A percentile compares a stretch with the other conserved stretches of the same genome.
phyloP scores from a whole-genome alignment of 2,797 vertebrate genomes.

The Ataeniobius toweri region DNA sequence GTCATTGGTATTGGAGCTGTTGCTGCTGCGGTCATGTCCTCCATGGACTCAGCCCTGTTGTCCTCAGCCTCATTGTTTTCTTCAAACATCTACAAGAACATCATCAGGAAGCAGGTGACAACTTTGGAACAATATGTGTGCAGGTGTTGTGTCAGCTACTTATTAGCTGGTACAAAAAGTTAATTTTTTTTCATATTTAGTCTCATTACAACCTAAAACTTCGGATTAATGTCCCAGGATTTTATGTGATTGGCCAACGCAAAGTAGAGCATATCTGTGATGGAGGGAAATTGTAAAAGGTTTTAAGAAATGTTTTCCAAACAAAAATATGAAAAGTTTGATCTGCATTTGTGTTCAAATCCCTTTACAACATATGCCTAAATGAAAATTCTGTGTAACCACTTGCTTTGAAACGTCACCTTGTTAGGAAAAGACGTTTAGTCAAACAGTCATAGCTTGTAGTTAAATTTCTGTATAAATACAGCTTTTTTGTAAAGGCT shows the following conservation, averaged over 20 bases:
- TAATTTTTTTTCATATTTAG: neutral
- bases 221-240: too few species aligned
- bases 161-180: neutral
- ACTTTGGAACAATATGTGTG: too few species aligned
- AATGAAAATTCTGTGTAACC: too few species aligned
- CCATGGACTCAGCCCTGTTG: conserved; percentile 79
- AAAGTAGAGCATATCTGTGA: neutral
- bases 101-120: conserved; percentile 67
- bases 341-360: neutral
- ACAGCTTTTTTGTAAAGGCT: too few species aligned
- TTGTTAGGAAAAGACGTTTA: too few species aligned
- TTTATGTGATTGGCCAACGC: neutral
- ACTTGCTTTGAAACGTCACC: too few species aligned
- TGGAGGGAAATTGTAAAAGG: neutral
- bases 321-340: neutral
- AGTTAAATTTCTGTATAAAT: too few species aligned
- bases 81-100: conserved; percentile 76
- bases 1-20: conserved; percentile 72
- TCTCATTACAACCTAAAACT: neutral
- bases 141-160: neutral
- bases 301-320: neutral
- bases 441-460: too few species aligned
- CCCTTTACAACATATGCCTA: neutral
- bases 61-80: conserved; percentile 76
- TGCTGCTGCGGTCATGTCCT: conserved; percentile 77